Base-by-base conservation (phyloP, 2,113 vertebrate species). In the Callithrix jacchus region DNA sequence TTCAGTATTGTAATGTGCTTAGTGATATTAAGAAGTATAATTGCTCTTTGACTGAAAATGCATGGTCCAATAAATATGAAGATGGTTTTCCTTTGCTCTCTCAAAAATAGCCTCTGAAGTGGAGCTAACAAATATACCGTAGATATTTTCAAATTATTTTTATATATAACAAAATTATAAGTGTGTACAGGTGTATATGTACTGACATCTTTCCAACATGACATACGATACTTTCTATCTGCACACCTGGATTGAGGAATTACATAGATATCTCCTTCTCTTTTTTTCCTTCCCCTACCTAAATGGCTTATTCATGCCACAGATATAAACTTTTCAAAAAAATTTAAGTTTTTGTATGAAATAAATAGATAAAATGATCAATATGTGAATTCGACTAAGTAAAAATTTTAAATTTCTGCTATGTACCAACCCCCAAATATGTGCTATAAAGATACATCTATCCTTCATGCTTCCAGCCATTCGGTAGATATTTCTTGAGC, bases 11-110 rank as follows among this genome's bases (percentile, higher is more conserved):
- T 79, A 94, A 86, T 94, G 27, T 93, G 54, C 54, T 93, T 95
- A 96, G 70, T 79, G 66, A 94, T 96, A 96, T 97, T 96, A 95
- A 93, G 58, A 96, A 96, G 47, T 76, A 40, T 94, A 97, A 93
- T 97, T 96, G 88, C 35, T 87, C 52, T 91, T 95, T 93, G 21
- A 37, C 32, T 91, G 40, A 89, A 97, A 96, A 97, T 88, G 27
- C 81, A 96, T 84, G 64, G 84, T 71, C 61, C 52, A 87, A 87
- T 54, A 98, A 96, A 52, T 64, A 90, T 42, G 52, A 81, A 86
- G 25, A 35, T 18, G 30, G 8, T 68, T 92, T 91, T 95, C 37
- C 85, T 89, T 1, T 87, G 2, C 17, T 14, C 11, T 92, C 58
- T 88, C 35, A 76, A 94, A 92, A 91, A 82, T 49, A 91, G 42